Evolutionary conservation across 2,888 invertebrate species (phyloP).

Genomic region (Harmothoe impar): DNA sequence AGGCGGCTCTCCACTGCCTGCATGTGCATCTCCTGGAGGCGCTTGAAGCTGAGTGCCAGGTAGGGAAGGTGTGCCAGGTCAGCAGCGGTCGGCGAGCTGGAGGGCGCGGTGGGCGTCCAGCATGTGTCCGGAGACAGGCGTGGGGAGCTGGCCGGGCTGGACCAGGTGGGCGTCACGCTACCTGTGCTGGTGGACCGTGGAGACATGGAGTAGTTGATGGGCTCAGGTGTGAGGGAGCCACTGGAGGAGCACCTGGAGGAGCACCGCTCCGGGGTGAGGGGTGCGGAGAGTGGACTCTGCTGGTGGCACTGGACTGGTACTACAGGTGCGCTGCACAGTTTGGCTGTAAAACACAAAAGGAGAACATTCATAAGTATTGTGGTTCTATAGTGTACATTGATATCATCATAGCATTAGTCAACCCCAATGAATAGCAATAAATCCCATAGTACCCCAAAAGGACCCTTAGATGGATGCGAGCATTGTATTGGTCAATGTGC

Average conservation of each 20-base stretch:
- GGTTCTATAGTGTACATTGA: not conserved
- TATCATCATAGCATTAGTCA: not conserved
- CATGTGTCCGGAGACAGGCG: not conserved
- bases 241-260: not conserved
- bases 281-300: not conserved
- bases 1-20: constrained; percentile 58
- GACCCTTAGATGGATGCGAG: too few species aligned
- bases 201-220: constrained; percentile 57
- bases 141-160: constrained; percentile 46
- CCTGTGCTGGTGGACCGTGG: not conserved
- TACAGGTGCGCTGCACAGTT: not conserved
- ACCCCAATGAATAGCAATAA: too few species aligned
- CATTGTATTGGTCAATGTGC: too few species aligned
- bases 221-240: constrained; percentile 29
- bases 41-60: constrained; percentile 63
- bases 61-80: constrained; percentile 45
- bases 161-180: not conserved
- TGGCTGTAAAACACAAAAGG: constrained; percentile 46
- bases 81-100: not conserved
- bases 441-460: too few species aligned
- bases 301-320: not conserved
- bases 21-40: constrained; percentile 63
- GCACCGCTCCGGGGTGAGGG: not conserved
- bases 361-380: constrained; percentile 35
- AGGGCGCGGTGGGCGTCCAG: not conserved